Conservation (phyloP, 1,140 invertebrate species). For the Diorhabda elongata region DNA sequence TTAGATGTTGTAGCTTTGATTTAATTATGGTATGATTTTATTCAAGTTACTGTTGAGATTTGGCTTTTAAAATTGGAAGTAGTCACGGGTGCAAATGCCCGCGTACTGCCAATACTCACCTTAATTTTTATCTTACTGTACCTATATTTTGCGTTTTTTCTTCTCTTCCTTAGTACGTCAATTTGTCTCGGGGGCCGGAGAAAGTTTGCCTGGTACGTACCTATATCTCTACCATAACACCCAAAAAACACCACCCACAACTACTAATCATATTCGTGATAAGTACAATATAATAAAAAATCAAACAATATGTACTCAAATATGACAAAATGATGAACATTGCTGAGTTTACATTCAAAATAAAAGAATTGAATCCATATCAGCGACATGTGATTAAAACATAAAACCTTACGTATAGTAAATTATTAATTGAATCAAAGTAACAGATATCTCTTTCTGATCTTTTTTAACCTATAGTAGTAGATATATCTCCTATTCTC, state of each 20-base stretch:
- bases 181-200: constrained; percentile 66
- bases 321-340: too few species aligned
- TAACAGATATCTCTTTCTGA: too few species aligned
- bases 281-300: not conserved
- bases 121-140: constrained; percentile 44
- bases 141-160: constrained; percentile 49
- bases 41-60: constrained; percentile 44
- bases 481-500: too few species aligned
- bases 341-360: too few species aligned
- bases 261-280: constrained; percentile 24
- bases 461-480: too few species aligned
- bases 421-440: too few species aligned
- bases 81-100: constrained; percentile 12
- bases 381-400: too few species aligned
- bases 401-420: too few species aligned
- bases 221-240: constrained; percentile 44
- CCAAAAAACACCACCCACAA: constrained; percentile 45
- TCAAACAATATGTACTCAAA: too few species aligned
- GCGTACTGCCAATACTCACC: constrained; percentile 23
- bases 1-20: constrained; percentile 44
- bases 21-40: constrained; percentile 40
- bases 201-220: constrained; percentile 68
- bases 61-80: constrained; percentile 31
- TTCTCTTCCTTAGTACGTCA: constrained; percentile 68
- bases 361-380: too few species aligned